A percentile compares a stretch with the other conserved stretches of the same genome.
phyloP scores from a whole-genome alignment of 1,140 invertebrate species.

The Uloborus diversus region DNA sequence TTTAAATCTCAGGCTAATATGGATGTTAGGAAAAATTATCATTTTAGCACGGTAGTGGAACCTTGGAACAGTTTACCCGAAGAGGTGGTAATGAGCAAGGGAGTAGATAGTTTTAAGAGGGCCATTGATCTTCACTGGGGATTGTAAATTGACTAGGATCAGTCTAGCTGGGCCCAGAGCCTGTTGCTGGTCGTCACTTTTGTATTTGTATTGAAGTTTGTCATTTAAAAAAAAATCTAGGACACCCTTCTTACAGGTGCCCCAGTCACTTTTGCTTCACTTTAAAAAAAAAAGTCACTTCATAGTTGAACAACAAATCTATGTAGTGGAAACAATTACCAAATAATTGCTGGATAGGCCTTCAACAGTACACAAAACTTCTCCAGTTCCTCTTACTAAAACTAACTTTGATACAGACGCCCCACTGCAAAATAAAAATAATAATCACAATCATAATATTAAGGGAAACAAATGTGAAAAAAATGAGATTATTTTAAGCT shows the following conservation, averaged over 20 bases:
- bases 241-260: background rate
- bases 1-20: too few relatives aligned
- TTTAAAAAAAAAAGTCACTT: background rate
- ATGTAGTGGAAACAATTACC: conserved; percentile 67
- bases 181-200: background rate
- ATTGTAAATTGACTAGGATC: too few relatives aligned
- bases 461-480: background rate
- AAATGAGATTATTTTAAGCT: background rate
- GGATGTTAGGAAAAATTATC: too few relatives aligned
- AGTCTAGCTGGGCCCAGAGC: too few relatives aligned
- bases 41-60: too few relatives aligned
- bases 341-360: conserved; percentile 85
- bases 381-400: conserved; percentile 77
- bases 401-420: conserved; percentile 82
- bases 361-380: conserved; percentile 72
- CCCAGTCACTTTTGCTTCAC: background rate
- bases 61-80: too few relatives aligned
- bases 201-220: background rate
- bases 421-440: conserved; percentile 72
- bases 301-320: background rate
- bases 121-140: too few relatives aligned
- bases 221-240: background rate
- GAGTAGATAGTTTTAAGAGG: too few relatives aligned
- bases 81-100: too few relatives aligned
- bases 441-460: background rate